Evolutionary conservation across 2,113 vertebrate species (phyloP).

Genomic region (Pteronura brasiliensis): DNA sequence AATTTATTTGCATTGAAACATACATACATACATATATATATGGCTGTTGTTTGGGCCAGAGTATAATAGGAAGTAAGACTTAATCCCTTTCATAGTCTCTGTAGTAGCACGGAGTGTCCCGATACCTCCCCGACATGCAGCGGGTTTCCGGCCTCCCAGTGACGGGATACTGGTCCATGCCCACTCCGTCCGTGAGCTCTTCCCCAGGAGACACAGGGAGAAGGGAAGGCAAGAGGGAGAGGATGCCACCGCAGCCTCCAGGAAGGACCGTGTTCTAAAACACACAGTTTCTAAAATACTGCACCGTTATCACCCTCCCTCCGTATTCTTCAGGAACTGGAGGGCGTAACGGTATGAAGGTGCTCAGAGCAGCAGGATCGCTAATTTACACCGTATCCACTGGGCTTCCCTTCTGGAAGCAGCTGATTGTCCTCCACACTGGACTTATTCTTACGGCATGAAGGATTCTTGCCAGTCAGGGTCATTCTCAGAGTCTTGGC

Average conservation of each 20-base stretch:
- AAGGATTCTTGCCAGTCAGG: not conserved
- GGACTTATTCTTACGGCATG: not conserved
- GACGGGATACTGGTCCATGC: not conserved
- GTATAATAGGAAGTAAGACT: slow-evolving; percentile 68
- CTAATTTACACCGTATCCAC: not conserved
- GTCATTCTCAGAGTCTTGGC: not conserved
- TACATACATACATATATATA: not conserved
- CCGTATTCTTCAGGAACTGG: not conserved
- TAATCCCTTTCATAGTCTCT: slow-evolving; percentile 73
- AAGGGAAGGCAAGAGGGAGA: not conserved
- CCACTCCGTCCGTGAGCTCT: not conserved
- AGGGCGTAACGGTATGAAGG: not conserved
- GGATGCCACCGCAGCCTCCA: not conserved
- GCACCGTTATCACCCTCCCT: not conserved
- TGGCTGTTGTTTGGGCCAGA: slow-evolving; percentile 30
- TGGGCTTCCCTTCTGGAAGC: not conserved
- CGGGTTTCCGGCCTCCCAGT: not conserved
- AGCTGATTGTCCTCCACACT: no score
- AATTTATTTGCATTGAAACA: slow-evolving; percentile 61
- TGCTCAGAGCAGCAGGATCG: not conserved
- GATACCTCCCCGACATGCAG: not conserved
- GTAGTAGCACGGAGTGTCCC: slow-evolving; percentile 63
- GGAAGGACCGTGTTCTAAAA: not conserved
- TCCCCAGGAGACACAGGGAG: not conserved
- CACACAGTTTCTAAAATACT: not conserved